Evolutionary conservation across 2,797 vertebrate genomes (phyloP).

Genomic region (Enteromius anoplus): DNA sequence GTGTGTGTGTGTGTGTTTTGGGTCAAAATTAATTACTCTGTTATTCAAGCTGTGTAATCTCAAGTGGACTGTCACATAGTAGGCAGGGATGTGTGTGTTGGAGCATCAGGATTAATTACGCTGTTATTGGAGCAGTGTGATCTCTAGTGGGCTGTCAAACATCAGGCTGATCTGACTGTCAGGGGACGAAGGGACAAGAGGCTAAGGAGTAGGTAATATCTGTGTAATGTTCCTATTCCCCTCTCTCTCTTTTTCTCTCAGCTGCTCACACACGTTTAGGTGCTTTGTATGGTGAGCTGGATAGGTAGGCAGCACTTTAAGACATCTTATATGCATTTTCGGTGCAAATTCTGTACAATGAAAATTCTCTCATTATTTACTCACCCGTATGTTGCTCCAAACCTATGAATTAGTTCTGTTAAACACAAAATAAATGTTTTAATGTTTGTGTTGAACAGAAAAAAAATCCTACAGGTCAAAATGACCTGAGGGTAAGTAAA

Average conservation of each 20-base stretch:
- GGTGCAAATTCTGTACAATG: neutral
- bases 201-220: slow-evolving; percentile 41
- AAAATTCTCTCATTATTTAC: neutral
- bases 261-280: neutral
- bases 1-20: slow-evolving; percentile 36
- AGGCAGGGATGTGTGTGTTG: slow-evolving; percentile 48
- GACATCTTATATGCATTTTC: neutral
- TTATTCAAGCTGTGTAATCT: slow-evolving; percentile 60
- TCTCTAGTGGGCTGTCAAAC: slow-evolving; percentile 53
- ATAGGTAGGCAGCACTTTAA: neutral
- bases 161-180: slow-evolving; percentile 42
- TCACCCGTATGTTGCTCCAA: neutral
- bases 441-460: neutral
- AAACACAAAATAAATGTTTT: neutral
- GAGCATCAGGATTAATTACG: slow-evolving; percentile 55
- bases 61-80: slow-evolving; percentile 53
- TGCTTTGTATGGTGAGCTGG: neutral
- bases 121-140: slow-evolving; percentile 44
- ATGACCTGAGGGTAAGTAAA: neutral
- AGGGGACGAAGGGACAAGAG: slow-evolving; percentile 36
- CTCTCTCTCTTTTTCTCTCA: neutral
- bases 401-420: neutral
- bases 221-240: slow-evolving; percentile 17
- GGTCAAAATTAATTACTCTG: slow-evolving; percentile 62
- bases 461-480: neutral